Base-by-base conservation (phyloP, 1,140 invertebrate species). In the Drosophila nigromelanica region DNA sequence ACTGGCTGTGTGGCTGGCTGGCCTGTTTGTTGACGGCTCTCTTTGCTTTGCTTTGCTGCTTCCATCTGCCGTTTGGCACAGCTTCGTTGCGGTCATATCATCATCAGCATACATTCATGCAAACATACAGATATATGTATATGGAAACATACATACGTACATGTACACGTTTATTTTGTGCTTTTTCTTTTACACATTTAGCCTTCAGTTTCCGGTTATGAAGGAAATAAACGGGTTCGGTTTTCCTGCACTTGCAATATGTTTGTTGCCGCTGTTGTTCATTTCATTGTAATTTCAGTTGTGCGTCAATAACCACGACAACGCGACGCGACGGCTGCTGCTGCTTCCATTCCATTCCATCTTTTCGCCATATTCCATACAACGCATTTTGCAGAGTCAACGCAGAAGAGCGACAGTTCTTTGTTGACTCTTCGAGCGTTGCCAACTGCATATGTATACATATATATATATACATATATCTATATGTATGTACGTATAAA, bases 121-220 rank as follows among this genome's bases (percentile, higher is more conserved):
- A 63, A 37, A 60, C 45, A 12, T 27, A 35, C 30, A 39, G 33
- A 69, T 18, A 59, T 40, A 60, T 50, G 15, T 61, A 12, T 45
- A 21, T 52, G 55, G 5, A 42, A 56, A n/a, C 47, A 50, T 55
- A 60, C 48, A 62, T 60, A 60, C 48, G 59, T 60, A 55, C 52
- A 64, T 59, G 59, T 43, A 62, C 50, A 55, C 61, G 68, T 69
- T 75, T 75, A 55, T 73, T 76, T 85, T 75, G 47, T 75, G 64
- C 64, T 77, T 79, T 78, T 80, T 69, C 73, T 76, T 87, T 83
- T 83, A 59, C 70, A 87, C 76, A 74, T 89, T 82, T 89, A 89
- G 83, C 83, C 83, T 89, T 89, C 83, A 89, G 85, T 89, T 89
- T 89, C 83, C 83, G 83, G 83, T 89, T 89, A 89, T 89, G 76